Evolutionary conservation across 2,888 invertebrate genomes (phyloP).

Genomic region (Trissolcus brochymenae): DNA sequence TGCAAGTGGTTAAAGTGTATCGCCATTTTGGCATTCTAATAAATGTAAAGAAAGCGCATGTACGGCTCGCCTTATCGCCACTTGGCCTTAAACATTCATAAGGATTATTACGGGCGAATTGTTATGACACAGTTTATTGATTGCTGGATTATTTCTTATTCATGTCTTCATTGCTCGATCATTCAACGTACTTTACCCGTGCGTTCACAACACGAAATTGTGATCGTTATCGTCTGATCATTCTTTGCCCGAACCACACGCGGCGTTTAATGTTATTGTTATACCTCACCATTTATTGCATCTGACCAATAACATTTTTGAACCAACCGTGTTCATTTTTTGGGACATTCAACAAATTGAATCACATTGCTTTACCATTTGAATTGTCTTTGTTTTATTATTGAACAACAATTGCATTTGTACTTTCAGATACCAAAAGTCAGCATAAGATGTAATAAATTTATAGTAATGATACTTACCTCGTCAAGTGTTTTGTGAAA

Average conservation of each 20-base stretch:
- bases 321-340: no score
- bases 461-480: not conserved
- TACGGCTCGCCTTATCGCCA: slow-evolving; percentile 13
- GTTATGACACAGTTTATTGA: slow-evolving; percentile 20
- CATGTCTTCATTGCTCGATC: slow-evolving; percentile 25
- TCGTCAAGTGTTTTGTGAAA: slow-evolving; percentile 18
- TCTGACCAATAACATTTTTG: no score
- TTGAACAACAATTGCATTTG: no score
- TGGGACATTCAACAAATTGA: no score
- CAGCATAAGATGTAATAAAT: slow-evolving; percentile 2
- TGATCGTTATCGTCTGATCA: slow-evolving; percentile 2
- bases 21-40: slow-evolving; percentile 3
- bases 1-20: slow-evolving; percentile 12
- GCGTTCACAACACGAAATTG: not conserved
- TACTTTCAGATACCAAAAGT: no score
- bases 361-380: no score
- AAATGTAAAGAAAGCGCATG: not conserved
- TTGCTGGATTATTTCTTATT: slow-evolving; percentile 25
- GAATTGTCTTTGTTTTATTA: no score
- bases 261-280: no score
- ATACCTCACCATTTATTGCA: no score
- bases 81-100: slow-evolving; percentile 27
- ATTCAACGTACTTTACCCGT: no score
- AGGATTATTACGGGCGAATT: slow-evolving; percentile 22
- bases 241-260: not conserved